A percentile compares a stretch with the other conserved stretches of the same genome.
These are phyloP conservation scores for Emydura subglobosa DNA, from an alignment of 2,113 vertebrate species.

Conservation along the genomic window DNA sequence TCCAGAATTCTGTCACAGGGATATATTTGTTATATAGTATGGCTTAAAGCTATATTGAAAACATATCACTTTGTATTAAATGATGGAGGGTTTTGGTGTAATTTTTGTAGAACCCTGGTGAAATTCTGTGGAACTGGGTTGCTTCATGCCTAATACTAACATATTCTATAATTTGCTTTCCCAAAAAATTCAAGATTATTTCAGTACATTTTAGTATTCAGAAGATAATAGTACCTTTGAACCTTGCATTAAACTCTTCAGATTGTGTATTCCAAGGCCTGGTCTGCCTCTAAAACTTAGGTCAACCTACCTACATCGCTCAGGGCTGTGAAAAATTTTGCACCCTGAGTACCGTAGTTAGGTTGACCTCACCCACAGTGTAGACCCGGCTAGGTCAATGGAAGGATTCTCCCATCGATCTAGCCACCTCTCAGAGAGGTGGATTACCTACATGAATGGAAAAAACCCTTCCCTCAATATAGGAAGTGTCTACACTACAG, in stretches of 20 bases:
- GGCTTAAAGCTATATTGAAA: not conserved
- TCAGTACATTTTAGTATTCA: not conserved
- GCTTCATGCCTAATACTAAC: constrained; percentile 48
- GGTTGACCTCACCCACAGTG: too few relatives aligned
- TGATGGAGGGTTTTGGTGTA: constrained; percentile 34
- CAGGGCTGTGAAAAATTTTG: too few relatives aligned
- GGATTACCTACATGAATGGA: too few relatives aligned
- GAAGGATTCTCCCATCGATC: too few relatives aligned
- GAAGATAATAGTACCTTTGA: not conserved
- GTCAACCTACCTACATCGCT: too few relatives aligned
- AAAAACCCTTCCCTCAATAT: too few relatives aligned
- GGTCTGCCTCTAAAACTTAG: too few relatives aligned
- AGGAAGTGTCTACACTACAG: too few relatives aligned
- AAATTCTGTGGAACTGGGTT: constrained; percentile 43
- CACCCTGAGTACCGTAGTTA: too few relatives aligned
- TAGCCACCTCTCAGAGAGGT: too few relatives aligned
- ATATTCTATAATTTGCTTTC: not conserved
- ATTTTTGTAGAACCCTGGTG: constrained; percentile 31
- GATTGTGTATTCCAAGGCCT: not conserved
- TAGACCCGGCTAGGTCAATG: too few relatives aligned
- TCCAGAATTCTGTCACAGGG: not conserved
- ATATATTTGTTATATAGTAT: not conserved
- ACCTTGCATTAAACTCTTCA: constrained; percentile 17
- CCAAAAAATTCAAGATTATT: constrained; percentile 20
- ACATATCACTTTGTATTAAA: constrained; percentile 32